Percentiles rank a stretch among this genome's conserved stretches.
Conservation (phyloP, 1,140 invertebrate species). For the Drosophila guanche region DNA sequence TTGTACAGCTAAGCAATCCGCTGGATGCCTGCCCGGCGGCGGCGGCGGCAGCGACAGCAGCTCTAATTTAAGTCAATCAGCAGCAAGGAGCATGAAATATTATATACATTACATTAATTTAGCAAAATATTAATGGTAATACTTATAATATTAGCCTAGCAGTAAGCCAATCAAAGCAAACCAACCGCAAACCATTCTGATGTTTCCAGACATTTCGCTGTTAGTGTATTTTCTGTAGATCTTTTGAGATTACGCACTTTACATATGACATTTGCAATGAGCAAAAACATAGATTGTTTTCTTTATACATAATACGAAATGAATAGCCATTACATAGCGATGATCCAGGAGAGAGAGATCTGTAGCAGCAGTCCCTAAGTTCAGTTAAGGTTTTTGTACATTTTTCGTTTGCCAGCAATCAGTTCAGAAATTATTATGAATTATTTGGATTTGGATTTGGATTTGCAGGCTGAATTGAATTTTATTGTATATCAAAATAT, state of each 20-base stretch:
- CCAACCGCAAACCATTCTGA: conserved; percentile 21
- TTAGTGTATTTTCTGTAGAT: conserved; percentile 33
- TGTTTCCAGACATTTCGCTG: conserved; percentile 30
- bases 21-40: conserved; percentile 18
- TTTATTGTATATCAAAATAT: conserved; percentile 51
- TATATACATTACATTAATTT: conserved; percentile 66
- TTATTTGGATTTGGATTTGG: conserved; percentile 4
- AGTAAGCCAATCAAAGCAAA: conserved; percentile 29
- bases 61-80: conserved; percentile 73
- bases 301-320: conserved; percentile 33
- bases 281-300: conserved; percentile 33
- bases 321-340: conserved; percentile 52
- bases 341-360: too few species aligned
- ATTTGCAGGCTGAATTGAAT: conserved; percentile 16
- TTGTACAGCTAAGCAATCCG: conserved; percentile 12
- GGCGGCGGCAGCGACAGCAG: conserved; percentile 28
- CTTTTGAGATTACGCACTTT: conserved; percentile 71
- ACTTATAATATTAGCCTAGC: conserved; percentile 68
- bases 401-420: conserved; percentile 21
- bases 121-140: conserved; percentile 77
- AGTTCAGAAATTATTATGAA: not conserved
- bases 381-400: conserved; percentile 52
- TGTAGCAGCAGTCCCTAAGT: conserved; percentile 15
- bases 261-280: conserved; percentile 18
- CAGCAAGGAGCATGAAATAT: conserved; percentile 47